Percentiles rank a stretch among this genome's conserved stretches.
Conservation (phyloP, 2,797 vertebrate species). For the Cuniculus paca region DNA sequence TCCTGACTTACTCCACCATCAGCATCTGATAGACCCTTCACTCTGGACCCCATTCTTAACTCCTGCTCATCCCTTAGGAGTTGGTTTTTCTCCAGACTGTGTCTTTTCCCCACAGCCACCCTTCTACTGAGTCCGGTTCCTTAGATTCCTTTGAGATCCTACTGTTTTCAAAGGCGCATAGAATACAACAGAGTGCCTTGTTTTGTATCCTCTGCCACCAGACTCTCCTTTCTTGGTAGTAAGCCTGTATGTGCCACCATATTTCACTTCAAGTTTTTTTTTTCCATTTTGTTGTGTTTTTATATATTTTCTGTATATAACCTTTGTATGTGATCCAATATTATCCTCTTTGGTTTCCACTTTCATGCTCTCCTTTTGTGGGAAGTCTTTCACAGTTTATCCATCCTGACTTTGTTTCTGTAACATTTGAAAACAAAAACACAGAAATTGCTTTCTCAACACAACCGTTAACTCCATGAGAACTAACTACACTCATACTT, state of each 20-base stretch:
- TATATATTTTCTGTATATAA: not conserved
- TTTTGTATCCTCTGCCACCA: not conserved
- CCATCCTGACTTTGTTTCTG: conserved; percentile 49
- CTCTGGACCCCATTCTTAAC: not conserved
- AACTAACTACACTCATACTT: conserved; percentile 27
- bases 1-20: not conserved
- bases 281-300: not conserved
- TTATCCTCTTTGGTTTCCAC: conserved; percentile 13
- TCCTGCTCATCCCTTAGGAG: not conserved
- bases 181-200: not conserved
- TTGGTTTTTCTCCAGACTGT: not conserved
- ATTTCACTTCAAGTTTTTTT: not conserved
- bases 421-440: conserved; percentile 60
- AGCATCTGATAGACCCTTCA: not conserved
- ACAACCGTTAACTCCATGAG: conserved; percentile 1
- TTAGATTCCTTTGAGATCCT: not conserved
- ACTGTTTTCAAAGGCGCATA: not conserved
- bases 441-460: conserved; percentile 51
- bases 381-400: conserved; percentile 54
- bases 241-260: not conserved
- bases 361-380: conserved; percentile 43
- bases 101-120: not conserved
- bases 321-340: not conserved
- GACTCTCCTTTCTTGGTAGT: not conserved
- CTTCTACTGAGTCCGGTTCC: not conserved